Percentiles rank a stretch among this genome's conserved stretches.
Evolutionary conservation across 1,140 invertebrate species (phyloP).

Genomic region (Scaptomyza montana): DNA sequence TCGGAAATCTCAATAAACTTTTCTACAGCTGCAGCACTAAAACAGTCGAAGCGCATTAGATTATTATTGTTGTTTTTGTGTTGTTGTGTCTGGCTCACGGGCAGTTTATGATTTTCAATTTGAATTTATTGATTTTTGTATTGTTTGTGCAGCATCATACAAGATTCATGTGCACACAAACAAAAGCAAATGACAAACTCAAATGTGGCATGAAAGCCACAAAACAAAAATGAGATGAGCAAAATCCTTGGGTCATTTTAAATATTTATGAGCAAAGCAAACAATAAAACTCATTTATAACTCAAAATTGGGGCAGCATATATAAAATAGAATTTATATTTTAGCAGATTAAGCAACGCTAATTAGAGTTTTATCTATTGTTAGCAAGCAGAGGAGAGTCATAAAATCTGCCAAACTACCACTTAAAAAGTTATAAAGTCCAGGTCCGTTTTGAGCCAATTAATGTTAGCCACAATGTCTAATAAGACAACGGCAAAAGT

Average conservation of each 20-base stretch:
- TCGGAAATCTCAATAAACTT: constrained; percentile 39
- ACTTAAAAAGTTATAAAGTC: constrained; percentile 75
- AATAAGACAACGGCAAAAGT: constrained; percentile 71
- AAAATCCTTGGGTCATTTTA: constrained; percentile 62
- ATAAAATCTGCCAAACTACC: constrained; percentile 49
- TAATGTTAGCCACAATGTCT: constrained; percentile 72
- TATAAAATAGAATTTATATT: background rate
- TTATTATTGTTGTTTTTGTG: constrained; percentile 5
- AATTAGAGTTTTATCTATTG: constrained; percentile 62
- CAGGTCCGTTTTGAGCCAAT: constrained; percentile 50
- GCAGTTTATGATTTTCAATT: constrained; percentile 65
- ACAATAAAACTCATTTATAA: constrained; percentile 1
- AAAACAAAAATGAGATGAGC: constrained; percentile 39
- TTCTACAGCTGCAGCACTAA: constrained; percentile 17
- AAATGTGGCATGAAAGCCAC: constrained; percentile 46
- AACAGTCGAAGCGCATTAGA: constrained; percentile 17
- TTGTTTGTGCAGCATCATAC: constrained; percentile 53
- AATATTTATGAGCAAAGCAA: constrained; percentile 53
- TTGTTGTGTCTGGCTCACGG: constrained; percentile 3
- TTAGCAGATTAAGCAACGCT: constrained; percentile 59
- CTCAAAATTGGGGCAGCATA: background rate
- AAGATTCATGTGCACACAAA: constrained; percentile 52
- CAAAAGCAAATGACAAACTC: constrained; percentile 48
- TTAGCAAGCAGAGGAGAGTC: constrained; percentile 4
- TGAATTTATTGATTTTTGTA: constrained; percentile 77